These are phyloP conservation scores for Hylyphantes graminicola DNA, from an alignment of 1,140 invertebrate genomes.

Conservation along the genomic window DNA sequence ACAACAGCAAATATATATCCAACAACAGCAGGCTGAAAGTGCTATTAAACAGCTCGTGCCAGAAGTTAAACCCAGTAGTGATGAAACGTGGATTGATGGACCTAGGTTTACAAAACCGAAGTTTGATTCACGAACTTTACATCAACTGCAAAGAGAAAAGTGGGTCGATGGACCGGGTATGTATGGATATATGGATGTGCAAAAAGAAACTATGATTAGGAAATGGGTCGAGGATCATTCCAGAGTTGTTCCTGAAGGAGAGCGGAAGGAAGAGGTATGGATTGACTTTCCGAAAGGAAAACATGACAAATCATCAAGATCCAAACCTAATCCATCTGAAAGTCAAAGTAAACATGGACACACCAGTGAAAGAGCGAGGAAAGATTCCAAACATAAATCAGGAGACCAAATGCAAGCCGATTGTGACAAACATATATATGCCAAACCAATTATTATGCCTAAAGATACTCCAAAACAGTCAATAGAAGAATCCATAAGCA, in stretches of 20 bases:
- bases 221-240: slow-evolving; percentile 85
- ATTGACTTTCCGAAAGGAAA: slow-evolving; percentile 47
- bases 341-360: slow-evolving; percentile 7
- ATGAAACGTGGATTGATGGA: slow-evolving; percentile 97
- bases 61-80: slow-evolving; percentile 68
- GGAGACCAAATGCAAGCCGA: not conserved
- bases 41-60: slow-evolving; percentile 19
- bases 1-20: slow-evolving; percentile 64
- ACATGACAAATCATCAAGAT: slow-evolving; percentile 20
- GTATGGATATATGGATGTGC: slow-evolving; percentile 86
- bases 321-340: not conserved
- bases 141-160: slow-evolving; percentile 80
- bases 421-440: slow-evolving; percentile 24
- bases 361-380: slow-evolving; percentile 3
- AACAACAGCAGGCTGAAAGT: slow-evolving; percentile 65
- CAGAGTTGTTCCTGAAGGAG: slow-evolving; percentile 62
- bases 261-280: slow-evolving; percentile 59
- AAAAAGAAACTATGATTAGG: slow-evolving; percentile 91
- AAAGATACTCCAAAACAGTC: not conserved
- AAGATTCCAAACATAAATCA: slow-evolving; percentile 3
- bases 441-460: not conserved
- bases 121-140: slow-evolving; percentile 62
- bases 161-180: slow-evolving; percentile 90
- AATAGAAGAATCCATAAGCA: not conserved
- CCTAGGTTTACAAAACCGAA: slow-evolving; percentile 81